These are phyloP conservation scores for Physella acuta DNA, from an alignment of 1,140 invertebrate genomes.

Conservation along the genomic window DNA sequence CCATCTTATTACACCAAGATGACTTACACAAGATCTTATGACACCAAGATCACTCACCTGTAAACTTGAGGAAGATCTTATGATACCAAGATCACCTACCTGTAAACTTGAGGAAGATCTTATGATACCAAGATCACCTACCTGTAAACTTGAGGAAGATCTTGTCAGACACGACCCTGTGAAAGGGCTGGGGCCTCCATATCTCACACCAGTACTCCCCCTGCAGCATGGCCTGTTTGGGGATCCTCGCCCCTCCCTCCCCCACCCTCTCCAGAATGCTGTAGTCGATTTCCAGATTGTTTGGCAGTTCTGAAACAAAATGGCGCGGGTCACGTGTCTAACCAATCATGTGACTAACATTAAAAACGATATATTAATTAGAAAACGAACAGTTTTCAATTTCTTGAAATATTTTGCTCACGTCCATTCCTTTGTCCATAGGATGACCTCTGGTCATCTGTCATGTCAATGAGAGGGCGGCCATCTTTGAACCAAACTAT, in stretches of 20 bases:
- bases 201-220: slow-evolving; percentile 43
- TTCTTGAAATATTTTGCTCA: too few relatives aligned
- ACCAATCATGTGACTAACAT: not conserved
- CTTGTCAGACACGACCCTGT: slow-evolving; percentile 27
- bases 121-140: too few relatives aligned
- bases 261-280: slow-evolving; percentile 11
- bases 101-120: too few relatives aligned
- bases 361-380: too few relatives aligned
- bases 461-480: slow-evolving; percentile 10
- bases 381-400: too few relatives aligned
- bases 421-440: slow-evolving; percentile 1
- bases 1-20: too few relatives aligned
- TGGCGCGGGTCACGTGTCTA: not conserved
- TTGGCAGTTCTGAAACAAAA: slow-evolving; percentile 5
- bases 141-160: slow-evolving; percentile 36
- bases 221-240: slow-evolving; percentile 33
- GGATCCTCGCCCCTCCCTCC: not conserved
- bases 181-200: slow-evolving; percentile 31
- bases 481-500: slow-evolving; percentile 25
- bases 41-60: too few relatives aligned
- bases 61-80: too few relatives aligned
- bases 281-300: not conserved
- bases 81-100: too few relatives aligned
- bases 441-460: not conserved
- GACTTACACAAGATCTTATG: too few relatives aligned